Base-by-base conservation (phyloP, 2,113 vertebrate genomes). In the Scolopax mira region DNA sequence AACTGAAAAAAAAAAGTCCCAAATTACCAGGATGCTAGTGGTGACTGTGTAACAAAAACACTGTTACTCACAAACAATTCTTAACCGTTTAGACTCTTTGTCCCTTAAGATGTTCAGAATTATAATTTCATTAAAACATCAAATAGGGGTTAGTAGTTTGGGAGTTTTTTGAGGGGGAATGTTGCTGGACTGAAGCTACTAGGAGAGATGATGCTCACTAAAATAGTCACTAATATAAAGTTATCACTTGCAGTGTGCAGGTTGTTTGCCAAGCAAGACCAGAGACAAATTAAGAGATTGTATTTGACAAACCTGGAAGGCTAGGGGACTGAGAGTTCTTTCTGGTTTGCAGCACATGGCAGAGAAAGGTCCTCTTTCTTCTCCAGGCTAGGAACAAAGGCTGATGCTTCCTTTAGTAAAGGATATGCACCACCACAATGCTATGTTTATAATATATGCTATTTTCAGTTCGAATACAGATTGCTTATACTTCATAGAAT, bases 101-200 rank as follows among this genome's bases (percentile, higher is more conserved):
- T 44, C 31, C 33, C 25, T 48, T 69, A 79, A 64, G 11, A 74
- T 55, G 9, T 33, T 86, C 52, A 79, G 31, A 84, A 80, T 23
- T 57, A 11, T 15, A 75, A 65, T n/a, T 66, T 46, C 60, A 67
- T 78, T 66, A 67, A 74, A 88, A 83, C 3, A 74, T 35, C 51
- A 71, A 65, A 65, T 5, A 74, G 14, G 28, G 4, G 12, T 28
- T 46, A 18, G 35, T 37, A 13, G 10, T 27, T 14, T 61, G 17
- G 7, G 2, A 0, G 10, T 17, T 67, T 37, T 72, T 60, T 2
- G 3, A 3, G 2, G 4, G 1, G 7, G 3, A 16, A 1, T 35
- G 7, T 5, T 81, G 72, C 57, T 42, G 16, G 51, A 61, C 19
- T 83, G 57, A 70, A 78, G 37, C 24, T 81, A 18, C n/a, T 31